Conservation (phyloP, 1,140 invertebrate species). For the Uloborus diversus region DNA sequence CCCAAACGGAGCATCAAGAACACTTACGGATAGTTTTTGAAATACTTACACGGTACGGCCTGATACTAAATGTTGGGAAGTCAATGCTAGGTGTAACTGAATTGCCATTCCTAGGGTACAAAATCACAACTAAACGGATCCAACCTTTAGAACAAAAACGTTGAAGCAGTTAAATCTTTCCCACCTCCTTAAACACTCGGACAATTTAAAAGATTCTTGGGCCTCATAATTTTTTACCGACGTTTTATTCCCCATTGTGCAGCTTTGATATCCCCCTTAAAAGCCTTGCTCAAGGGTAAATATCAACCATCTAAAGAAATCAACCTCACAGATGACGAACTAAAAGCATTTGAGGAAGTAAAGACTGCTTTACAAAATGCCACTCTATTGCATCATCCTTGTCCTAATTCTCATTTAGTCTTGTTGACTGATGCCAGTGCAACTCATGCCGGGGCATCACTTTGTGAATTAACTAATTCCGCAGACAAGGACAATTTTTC, state of each 20-base stretch:
- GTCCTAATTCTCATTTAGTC: not conserved
- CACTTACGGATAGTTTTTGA: conserved; percentile 64
- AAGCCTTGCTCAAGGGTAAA: not conserved
- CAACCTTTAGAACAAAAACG: conserved; percentile 6
- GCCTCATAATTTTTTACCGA: conserved; percentile 65
- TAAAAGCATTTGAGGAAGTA: conserved; percentile 63
- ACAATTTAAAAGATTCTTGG: conserved; percentile 63
- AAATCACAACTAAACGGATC: conserved; percentile 23
- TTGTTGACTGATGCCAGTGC: conserved; percentile 49
- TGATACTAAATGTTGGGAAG: conserved; percentile 61
- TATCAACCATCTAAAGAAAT: conserved; percentile 1
- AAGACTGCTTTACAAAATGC: conserved; percentile 61
- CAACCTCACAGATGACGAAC: conserved; percentile 47
- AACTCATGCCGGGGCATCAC: conserved; percentile 21
- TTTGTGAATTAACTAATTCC: not conserved
- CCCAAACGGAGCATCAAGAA: conserved; percentile 61
- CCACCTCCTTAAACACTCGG: conserved; percentile 61
- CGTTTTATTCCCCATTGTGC: conserved; percentile 4
- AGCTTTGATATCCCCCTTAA: not conserved
- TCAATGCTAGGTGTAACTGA: conserved; percentile 28
- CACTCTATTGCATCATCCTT: conserved; percentile 26
- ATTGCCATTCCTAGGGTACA: conserved; percentile 34
- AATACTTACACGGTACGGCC: conserved; percentile 59
- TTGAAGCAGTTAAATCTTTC: conserved; percentile 25
- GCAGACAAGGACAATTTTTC: not conserved